phyloP scores from a whole-genome alignment of 2,113 vertebrate genomes.

The Elaphurus davidianus region DNA sequence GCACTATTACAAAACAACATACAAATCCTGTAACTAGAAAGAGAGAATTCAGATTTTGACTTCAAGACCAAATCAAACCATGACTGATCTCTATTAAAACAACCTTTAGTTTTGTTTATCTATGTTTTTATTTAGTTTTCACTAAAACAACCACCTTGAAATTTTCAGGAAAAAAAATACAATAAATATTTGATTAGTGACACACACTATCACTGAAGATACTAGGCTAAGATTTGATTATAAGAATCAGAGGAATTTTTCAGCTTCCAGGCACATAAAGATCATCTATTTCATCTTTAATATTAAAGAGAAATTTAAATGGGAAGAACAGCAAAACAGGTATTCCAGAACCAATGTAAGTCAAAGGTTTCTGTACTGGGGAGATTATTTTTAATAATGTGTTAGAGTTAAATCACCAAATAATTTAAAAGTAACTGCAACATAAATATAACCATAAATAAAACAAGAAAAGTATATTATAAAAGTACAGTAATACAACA shows the following conservation, averaged over 20 bases:
- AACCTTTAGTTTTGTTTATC: not conserved
- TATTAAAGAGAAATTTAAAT: constrained; percentile 8
- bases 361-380: not conserved
- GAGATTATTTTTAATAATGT: constrained; percentile 29
- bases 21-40: not conserved
- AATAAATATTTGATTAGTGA: constrained; percentile 1
- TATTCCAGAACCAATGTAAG: not conserved
- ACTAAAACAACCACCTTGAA: not conserved
- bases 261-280: not conserved
- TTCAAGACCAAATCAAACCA: constrained; percentile 16
- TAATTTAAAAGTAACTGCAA: constrained; percentile 21
- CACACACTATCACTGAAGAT: not conserved
- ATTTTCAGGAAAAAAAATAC: constrained; percentile 3
- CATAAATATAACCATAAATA: constrained; percentile 5
- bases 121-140: not conserved
- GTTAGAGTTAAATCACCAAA: not conserved
- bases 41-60: constrained; percentile 23
- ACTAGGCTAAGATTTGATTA: not conserved
- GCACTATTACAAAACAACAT: not conserved
- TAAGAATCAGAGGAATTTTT: not conserved
- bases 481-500: not conserved
- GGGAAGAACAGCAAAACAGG: not conserved
- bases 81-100: not conserved
- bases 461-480: constrained; percentile 32
- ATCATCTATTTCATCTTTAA: constrained; percentile 24